A percentile compares a stretch with the other conserved stretches of the same genome.
These are phyloP conservation scores for Stenotaenia linearis DNA, from an alignment of 2,888 invertebrate species.

Conservation along the genomic window DNA sequence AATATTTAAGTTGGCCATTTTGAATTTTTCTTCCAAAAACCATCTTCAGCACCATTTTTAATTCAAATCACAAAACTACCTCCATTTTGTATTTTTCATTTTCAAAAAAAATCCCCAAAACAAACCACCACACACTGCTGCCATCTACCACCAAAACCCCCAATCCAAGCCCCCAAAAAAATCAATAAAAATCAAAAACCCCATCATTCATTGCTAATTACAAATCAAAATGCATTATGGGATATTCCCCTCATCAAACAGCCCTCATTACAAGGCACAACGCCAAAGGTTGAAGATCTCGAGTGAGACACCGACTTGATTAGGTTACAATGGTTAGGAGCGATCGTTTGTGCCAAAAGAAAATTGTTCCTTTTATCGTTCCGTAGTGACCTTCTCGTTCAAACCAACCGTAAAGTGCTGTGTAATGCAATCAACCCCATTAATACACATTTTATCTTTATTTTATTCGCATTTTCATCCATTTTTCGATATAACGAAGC, in stretches of 20 bases:
- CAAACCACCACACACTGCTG: too few species aligned
- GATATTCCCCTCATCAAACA: background rate
- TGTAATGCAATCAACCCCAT: background rate
- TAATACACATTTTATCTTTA: background rate
- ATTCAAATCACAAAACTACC: too few species aligned
- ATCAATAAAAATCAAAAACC: too few species aligned
- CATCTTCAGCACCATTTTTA: too few species aligned
- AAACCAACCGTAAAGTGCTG: background rate
- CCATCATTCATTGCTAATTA: background rate
- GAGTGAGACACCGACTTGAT: background rate
- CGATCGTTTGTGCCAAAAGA: slow-evolving; percentile 10
- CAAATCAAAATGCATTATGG: background rate
- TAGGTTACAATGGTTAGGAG: slow-evolving; percentile 8
- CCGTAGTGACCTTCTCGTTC: background rate
- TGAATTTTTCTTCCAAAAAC: too few species aligned
- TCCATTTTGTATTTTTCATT: too few species aligned
- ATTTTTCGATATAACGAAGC: too few species aligned
- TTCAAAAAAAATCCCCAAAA: too few species aligned
- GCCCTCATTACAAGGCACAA: background rate
- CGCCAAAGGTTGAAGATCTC: background rate
- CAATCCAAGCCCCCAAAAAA: too few species aligned
- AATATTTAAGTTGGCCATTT: too few species aligned
- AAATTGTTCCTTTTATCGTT: background rate
- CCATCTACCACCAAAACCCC: background rate
- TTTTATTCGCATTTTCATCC: background rate